These are phyloP conservation scores for Chelon labrosus DNA, from an alignment of 2,797 vertebrate genomes.

Conservation along the genomic window DNA sequence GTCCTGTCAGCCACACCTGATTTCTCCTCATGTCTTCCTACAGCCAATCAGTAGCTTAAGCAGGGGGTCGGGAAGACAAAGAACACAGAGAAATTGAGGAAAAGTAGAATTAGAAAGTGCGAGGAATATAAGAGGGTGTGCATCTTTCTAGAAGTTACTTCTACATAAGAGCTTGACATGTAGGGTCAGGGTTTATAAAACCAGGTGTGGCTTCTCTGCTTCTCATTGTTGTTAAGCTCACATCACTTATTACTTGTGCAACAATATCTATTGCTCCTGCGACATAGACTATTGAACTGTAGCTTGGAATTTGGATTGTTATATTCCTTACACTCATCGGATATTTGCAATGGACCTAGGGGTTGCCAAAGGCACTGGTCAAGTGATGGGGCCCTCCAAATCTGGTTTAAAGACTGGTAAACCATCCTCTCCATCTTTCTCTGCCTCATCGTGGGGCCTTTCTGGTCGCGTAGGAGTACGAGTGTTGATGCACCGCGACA, in stretches of 20 bases:
- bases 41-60: conserved; percentile 61
- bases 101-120: conserved; percentile 49
- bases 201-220: not conserved
- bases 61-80: conserved; percentile 40
- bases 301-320: conserved; percentile 15
- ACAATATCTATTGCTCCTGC: not conserved
- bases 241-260: not conserved
- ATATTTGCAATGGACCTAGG: conserved; percentile 60
- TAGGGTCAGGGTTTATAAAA: conserved; percentile 56
- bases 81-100: conserved; percentile 9
- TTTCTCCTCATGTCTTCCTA: conserved; percentile 35
- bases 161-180: not conserved
- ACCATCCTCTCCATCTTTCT: conserved; percentile 20
- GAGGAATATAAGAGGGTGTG: conserved; percentile 37
- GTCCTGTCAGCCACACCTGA: conserved; percentile 56
- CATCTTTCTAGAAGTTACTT: conserved; percentile 61
- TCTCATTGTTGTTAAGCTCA: not conserved
- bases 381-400: conserved; percentile 17
- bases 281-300: not conserved
- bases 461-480: conserved; percentile 56
- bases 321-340: not conserved
- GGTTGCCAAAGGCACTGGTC: conserved; percentile 12
- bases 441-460: conserved; percentile 50
- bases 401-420: conserved; percentile 11
- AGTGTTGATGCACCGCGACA: conserved; percentile 84